Evolutionary conservation across 2,113 vertebrate species (phyloP).

Genomic region (Beaufortia kweichowensis): DNA sequence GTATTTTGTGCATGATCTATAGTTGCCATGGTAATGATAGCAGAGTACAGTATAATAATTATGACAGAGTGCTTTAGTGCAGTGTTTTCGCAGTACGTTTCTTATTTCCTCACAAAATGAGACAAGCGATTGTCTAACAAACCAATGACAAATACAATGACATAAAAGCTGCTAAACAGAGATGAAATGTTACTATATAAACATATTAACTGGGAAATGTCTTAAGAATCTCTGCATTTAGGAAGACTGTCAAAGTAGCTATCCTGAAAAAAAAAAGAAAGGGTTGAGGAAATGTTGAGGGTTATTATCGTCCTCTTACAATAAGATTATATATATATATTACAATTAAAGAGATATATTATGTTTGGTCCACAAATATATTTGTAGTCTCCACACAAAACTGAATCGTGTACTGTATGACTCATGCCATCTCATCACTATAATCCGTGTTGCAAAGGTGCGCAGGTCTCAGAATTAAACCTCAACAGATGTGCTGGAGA

Average conservation of each 20-base stretch:
- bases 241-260: background rate
- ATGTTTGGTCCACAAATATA: too few species aligned
- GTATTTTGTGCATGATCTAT: conserved; percentile 29
- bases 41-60: conserved; percentile 29
- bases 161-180: background rate
- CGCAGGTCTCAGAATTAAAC: background rate
- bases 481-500: background rate
- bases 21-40: conserved; percentile 25
- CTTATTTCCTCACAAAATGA: conserved; percentile 3
- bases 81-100: conserved; percentile 1
- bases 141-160: background rate
- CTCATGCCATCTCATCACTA: background rate
- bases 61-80: background rate
- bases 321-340: too few species aligned
- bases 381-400: too few species aligned
- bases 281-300: background rate
- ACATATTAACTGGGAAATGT: background rate
- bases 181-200: background rate
- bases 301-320: background rate
- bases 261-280: background rate
- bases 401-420: too few species aligned
- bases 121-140: background rate
- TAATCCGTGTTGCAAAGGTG: background rate
- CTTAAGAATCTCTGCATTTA: background rate
- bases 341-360: too few species aligned